Base-by-base conservation (phyloP, 2,888 invertebrate genomes). In the Ochlodes sylvanus region DNA sequence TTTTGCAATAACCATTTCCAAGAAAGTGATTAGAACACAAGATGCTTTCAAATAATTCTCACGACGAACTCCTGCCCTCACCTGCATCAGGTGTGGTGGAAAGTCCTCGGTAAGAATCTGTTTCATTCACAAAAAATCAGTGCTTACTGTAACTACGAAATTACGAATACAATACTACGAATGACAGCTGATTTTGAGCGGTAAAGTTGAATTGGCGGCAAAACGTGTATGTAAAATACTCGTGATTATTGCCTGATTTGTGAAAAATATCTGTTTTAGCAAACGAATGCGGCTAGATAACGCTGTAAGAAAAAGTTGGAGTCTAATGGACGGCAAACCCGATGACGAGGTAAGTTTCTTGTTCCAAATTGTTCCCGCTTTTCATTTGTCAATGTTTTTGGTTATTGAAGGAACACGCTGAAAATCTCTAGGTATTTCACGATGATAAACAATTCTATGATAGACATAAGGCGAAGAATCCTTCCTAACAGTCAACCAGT, bases 181-280 rank as follows among this genome's bases (percentile, higher is more conserved):
- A 38, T 79, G 92, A 92, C 92, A 93, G 92, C 92, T 92, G 92
- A 92, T 92, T 86, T 78, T 71, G 58, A 80, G 91, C 92, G 92
- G 86, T 84, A 92, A 91, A 92, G 87, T 89, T 77, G 82, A 92
- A 91, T 68, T 81, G 89, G 89, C 90, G 90, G 84, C 80, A 91
- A 90, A 84, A 71, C 71, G 70, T 70, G 60, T 56, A 60, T 52
- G 63, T 65, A 63, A 65, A n/a, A n/a, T n/a, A n/a, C n/a, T 42
- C 38, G 42, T 47, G 9, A 54, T 68, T 64, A 67, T 69, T 55
- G 6, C 4, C 27, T 54, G 15, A 65, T 66, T 60, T 57, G 56
- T 73, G 57, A 65, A 52, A 73, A 69, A 68, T 58, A 68, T 69
- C 71, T 57, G 52, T 75, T 79, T 73, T 77, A 93, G 93, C 82